Base-by-base conservation (phyloP, 2,888 invertebrate species). In the Diogma glabrata region DNA sequence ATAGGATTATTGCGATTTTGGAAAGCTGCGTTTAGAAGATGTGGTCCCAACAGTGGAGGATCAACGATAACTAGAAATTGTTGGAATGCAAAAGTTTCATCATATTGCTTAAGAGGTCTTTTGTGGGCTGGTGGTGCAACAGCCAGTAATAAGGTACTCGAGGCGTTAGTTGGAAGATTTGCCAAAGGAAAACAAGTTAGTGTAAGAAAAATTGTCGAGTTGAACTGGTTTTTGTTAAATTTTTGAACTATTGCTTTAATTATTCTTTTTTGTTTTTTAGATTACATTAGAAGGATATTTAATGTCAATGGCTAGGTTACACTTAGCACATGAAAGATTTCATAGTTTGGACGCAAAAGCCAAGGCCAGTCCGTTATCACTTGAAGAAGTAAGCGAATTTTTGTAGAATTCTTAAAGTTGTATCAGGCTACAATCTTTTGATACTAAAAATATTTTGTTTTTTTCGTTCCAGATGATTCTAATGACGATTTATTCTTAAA, bases 131-230 rank as follows among this genome's bases (percentile, higher is more conserved):
- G 84, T 28, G 77, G 81, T 19, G 75, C 78, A 60, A 78, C 75
- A 57, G 83, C 84, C 53, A 81, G 81, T 67, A 85, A 82, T 70
- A 86, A 84, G 72, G 85, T 85, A 49, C 74, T 84, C 57, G 84
- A 84, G 72, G 79, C 81, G 62, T 69, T 83, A 51, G 80, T 83
- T 56, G 69, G 81, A 58, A 70, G 83, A 56, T 83, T 78, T 70
- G 77, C 81, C 56, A 77, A 77, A 14, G 52, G 52, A 36, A 53
- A 52, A 40, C 54, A 56, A 43, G 46, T 46, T 24, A 46, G 24
- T 9, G 10, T 22, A n/a, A n/a, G n/a, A n/a, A n/a, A n/a, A n/a
- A n/a, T n/a, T n/a, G n/a, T n/a, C n/a, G n/a, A n/a, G n/a, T n/a
- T n/a, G n/a, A n/a, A n/a, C n/a, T n/a, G n/a, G n/a, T n/a, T n/a